Evolutionary conservation across 2,888 invertebrate genomes (phyloP), one percentile per base, ranked within the genome.

Genomic region (Suillia variegata): DNA sequence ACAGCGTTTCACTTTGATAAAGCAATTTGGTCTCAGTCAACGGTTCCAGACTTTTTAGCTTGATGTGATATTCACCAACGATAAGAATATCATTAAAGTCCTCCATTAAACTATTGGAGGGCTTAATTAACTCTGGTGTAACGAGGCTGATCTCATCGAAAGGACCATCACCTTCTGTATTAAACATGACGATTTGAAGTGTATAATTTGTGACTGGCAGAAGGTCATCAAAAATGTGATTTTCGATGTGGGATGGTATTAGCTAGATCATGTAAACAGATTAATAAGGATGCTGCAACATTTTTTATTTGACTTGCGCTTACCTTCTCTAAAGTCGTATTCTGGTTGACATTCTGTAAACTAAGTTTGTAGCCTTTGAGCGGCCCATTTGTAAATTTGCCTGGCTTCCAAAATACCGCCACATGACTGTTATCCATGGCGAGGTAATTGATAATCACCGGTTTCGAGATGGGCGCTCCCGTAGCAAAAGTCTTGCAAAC

Each of bases 381-480:
- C 42, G 93, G 94, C 66, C 94, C 96, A 81, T 94, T 94, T 54
- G 91, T 90, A 77, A 92, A 94, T 56, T 87, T 87, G 15, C 96
- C 95, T 15, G 93, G 90, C 79, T 89, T 89, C 96, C 96, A 96
- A 70, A 91, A 91, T 62, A 96, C 87, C 65, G 93, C 92, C 63
- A 96, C 89, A 69, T 94, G 88, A 69, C 89, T 88, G 54, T 91
- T 87, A 81, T 95, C 94, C 57, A 94, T 87, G 2, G 94, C 88
- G 58, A 91, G 87, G 18, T 91, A 89, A 67, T 89, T 86, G 67
- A 92, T 87, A 65, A 92, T 87, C 62, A 86, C 83, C 5, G 94
- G 92, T 21, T 90, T 86, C 0, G 92, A 95, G 67, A 88, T 85
- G 13, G 94, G 93, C 53, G 87, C 85, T 33, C 92, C 93, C 59